A percentile compares a stretch with the other conserved stretches of the same genome.
phyloP scores from a whole-genome alignment of 1,140 invertebrate genomes.

The Pygmarrhopalites habei region DNA sequence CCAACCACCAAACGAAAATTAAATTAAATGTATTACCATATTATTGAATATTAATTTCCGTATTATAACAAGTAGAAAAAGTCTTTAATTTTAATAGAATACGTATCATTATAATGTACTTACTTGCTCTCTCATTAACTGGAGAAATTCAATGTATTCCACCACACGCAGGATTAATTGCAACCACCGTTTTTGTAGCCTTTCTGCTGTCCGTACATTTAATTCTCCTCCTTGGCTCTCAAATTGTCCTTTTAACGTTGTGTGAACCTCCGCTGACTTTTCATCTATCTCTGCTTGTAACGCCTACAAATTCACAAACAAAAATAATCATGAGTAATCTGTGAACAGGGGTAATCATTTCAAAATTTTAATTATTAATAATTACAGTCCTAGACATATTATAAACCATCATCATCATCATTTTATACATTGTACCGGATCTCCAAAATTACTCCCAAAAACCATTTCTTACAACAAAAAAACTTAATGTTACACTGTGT shows the following conservation, averaged over 20 bases:
- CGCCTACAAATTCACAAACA: conserved; percentile 23
- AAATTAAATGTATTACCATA: too few relatives aligned
- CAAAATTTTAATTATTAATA: not conserved
- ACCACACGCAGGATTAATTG: conserved; percentile 35
- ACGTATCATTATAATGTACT: too few relatives aligned
- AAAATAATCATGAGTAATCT: not conserved
- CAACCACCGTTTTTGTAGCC: conserved; percentile 32
- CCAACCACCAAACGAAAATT: too few relatives aligned
- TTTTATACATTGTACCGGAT: not conserved
- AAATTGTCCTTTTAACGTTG: conserved; percentile 29
- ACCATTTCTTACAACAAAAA: not conserved
- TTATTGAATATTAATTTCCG: too few relatives aligned
- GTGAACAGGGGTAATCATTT: conserved; percentile 1
- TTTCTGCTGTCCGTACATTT: conserved; percentile 19
- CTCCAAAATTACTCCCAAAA: not conserved
- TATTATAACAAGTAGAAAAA: too few relatives aligned
- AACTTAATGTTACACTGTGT: too few relatives aligned
- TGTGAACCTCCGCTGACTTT: conserved; percentile 32
- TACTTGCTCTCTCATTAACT: too few relatives aligned
- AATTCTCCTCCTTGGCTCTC: conserved; percentile 24
- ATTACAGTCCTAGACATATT: not conserved
- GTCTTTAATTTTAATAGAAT: too few relatives aligned
- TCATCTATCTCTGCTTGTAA: conserved; percentile 37
- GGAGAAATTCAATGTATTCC: conserved; percentile 36
- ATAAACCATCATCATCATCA: not conserved